Base-by-base conservation (phyloP, 2,113 vertebrate genomes). In the Coturnix japonica region DNA sequence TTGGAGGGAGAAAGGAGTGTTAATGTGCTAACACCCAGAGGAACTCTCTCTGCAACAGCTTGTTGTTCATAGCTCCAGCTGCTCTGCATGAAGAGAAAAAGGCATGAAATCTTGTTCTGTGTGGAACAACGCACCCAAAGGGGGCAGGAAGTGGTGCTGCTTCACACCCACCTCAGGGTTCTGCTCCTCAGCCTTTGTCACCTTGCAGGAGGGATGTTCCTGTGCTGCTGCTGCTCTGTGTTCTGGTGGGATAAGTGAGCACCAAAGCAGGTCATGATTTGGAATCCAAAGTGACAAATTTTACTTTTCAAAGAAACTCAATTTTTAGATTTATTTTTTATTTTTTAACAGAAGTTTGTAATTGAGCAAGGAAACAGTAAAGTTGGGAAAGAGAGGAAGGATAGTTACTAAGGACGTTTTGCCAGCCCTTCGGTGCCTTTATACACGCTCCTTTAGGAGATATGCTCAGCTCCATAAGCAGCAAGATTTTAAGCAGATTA, bases 11-110 rank as follows among this genome's bases (percentile, higher is more conserved):
- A 64, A 72, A 93, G 67, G 43, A 82, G 69, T 85, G 81, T 85
- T 94, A 95, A 92, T 87, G 89, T 82, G 92, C 2, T 63, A 91
- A 80, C 72, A 90, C 74, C 46, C 87, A 91, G 81, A 43, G 75
- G 87, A 93, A 56, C 83, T 80, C 18, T 1, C 4, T 2, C 47
- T 23, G n/a, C 1, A 2, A 64, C n/a, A 53, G 65, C n/a, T 61
- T 61, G 57, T 51, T 11, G 1, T 70, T 92, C 64, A 33, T 66
- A 80, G 67, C 81, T 86, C 74, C 49, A 76, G 53, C 71, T 81
- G 44, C 41, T 43, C 39, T 88, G 49, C 7, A 0, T 44, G 82
- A 53, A 66, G 51, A 46, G 63, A 25, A 76, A 65, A 46, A 13
- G 7, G 20, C 26, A 19, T 2, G 3, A 71, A 77, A 43, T 47